These are phyloP conservation scores for Cyprinodon tularosa DNA, from an alignment of 2,113 vertebrate species.

Conservation along the genomic window DNA sequence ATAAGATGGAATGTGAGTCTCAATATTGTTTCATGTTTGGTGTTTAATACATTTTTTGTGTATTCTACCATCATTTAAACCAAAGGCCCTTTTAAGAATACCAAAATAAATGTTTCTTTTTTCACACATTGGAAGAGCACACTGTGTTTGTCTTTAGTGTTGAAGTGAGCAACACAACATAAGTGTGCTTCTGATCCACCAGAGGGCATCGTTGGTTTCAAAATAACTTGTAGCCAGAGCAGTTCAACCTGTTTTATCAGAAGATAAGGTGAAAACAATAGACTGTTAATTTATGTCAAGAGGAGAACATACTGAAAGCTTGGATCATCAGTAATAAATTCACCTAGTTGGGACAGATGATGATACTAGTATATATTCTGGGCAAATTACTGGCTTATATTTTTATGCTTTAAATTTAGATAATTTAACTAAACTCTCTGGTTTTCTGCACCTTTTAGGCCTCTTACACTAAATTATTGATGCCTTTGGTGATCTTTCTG, in stretches of 20 bases:
- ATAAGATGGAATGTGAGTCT: too few relatives aligned
- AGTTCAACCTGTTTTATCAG: neutral
- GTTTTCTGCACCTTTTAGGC: too few relatives aligned
- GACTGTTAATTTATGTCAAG: neutral
- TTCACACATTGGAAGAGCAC: too few relatives aligned
- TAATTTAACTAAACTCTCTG: too few relatives aligned
- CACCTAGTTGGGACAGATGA: neutral
- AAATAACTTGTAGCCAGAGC: neutral
- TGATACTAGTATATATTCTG: neutral
- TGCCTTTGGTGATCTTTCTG: too few relatives aligned
- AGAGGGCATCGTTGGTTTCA: conserved; percentile 20
- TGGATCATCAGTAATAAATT: neutral
- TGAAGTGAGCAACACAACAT: neutral
- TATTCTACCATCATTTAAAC: too few relatives aligned
- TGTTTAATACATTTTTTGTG: too few relatives aligned
- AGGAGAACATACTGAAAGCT: neutral
- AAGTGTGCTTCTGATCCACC: neutral
- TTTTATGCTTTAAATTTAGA: neutral
- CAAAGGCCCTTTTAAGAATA: too few relatives aligned
- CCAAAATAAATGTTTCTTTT: too few relatives aligned
- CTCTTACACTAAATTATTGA: too few relatives aligned
- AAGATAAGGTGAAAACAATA: neutral
- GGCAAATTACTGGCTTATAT: neutral
- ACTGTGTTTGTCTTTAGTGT: too few relatives aligned
- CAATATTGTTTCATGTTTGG: too few relatives aligned